A percentile compares a stretch with the other conserved stretches of the same genome.
phyloP scores from a whole-genome alignment of 2,113 vertebrate species.

The Pluvianellus socialis region DNA sequence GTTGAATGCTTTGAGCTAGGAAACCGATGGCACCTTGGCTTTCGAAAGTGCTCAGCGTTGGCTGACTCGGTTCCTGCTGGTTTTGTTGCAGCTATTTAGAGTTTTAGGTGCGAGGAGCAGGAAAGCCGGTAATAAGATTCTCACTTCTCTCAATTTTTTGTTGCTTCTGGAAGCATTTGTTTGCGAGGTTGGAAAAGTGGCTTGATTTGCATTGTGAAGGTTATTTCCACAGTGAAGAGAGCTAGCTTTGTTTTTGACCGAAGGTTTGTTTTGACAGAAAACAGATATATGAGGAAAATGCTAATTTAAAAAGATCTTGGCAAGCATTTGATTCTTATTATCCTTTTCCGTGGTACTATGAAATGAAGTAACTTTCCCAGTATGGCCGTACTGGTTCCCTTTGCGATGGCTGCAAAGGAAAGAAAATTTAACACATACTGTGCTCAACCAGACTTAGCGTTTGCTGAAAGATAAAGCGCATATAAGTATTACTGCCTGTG shows the following conservation, averaged over 20 bases:
- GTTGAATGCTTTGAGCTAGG: neutral
- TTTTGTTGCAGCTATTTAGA: neutral
- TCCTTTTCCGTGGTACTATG: neutral
- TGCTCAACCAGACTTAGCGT: neutral
- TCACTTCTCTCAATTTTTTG: neutral
- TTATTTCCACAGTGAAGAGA: constrained; percentile 14
- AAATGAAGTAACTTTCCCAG: neutral
- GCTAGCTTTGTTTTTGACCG: neutral
- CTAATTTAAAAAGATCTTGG: constrained; percentile 22
- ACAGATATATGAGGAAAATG: neutral
- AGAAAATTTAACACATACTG: neutral
- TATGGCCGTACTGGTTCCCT: neutral
- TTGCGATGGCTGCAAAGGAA: neutral
- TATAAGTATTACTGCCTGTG: neutral
- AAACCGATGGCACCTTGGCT: neutral
- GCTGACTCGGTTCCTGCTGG: neutral
- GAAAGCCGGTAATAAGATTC: neutral
- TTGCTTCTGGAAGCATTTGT: neutral
- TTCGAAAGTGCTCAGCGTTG: neutral
- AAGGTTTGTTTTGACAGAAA: constrained; percentile 44
- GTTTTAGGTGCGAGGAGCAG: neutral
- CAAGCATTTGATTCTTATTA: constrained; percentile 1
- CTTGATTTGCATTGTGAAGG: constrained; percentile 9
- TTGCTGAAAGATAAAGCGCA: neutral
- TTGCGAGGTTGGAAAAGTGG: neutral